Conservation (phyloP, 2,888 invertebrate species). For the Hirtodrosophila duncani region DNA sequence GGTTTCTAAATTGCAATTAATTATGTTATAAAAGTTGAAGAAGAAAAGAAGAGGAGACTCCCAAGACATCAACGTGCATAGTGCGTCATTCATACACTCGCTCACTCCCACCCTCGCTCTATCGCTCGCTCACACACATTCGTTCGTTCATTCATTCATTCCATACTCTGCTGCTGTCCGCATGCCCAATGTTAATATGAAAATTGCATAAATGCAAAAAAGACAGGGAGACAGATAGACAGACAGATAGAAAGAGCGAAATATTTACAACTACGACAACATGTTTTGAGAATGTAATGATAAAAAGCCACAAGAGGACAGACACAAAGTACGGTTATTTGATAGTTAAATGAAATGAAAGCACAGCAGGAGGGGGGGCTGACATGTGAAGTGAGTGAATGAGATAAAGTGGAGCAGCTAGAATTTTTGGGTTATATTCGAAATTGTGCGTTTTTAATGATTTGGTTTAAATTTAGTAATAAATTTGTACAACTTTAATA, state of each 20-base stretch:
- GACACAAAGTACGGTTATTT: constrained; percentile 48
- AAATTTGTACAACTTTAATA: too few species aligned
- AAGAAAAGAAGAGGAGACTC: constrained; percentile 22
- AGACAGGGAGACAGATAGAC: constrained; percentile 1
- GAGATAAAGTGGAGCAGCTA: not conserved
- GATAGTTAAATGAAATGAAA: constrained; percentile 48
- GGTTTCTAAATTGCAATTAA: constrained; percentile 68
- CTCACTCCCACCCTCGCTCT: constrained; percentile 17
- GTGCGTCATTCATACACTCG: constrained; percentile 43
- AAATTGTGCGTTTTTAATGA: too few species aligned
- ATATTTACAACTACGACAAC: constrained; percentile 34
- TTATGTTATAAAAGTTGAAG: constrained; percentile 46
- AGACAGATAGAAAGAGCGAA: constrained; percentile 9
- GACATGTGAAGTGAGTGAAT: not conserved
- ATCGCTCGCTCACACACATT: too few species aligned
- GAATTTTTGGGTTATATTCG: too few species aligned
- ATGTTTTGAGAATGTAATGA: constrained; percentile 8
- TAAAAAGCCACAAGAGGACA: constrained; percentile 18
- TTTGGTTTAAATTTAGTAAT: too few species aligned
- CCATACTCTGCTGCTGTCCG: constrained; percentile 25
- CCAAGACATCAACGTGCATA: constrained; percentile 23
- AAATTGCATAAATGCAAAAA: constrained; percentile 60
- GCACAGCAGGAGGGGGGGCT: constrained; percentile 35
- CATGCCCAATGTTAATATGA: constrained; percentile 64
- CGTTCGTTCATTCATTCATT: constrained; percentile 37